Conservation (phyloP, 2,113 vertebrate genomes). For the Lynx canadensis region DNA sequence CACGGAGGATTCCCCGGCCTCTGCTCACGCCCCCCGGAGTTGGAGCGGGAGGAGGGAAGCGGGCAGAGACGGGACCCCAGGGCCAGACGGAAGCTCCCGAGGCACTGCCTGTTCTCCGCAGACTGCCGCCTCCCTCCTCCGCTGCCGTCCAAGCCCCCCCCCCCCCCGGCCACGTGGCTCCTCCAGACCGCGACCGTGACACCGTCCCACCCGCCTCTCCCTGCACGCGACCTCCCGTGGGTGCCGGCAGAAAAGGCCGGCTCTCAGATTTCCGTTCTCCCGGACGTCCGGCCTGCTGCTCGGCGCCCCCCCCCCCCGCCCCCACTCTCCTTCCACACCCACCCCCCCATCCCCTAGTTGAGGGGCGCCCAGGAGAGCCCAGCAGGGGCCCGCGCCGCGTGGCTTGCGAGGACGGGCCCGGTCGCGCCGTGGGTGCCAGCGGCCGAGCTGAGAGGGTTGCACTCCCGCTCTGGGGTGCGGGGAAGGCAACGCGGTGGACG, state of each 20-base stretch:
- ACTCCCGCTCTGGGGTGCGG: rapidly evolving
- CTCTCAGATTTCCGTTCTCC: too few relatives aligned
- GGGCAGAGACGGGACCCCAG: rapidly evolving
- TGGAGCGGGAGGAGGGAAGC: too few relatives aligned
- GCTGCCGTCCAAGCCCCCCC: rapidly evolving
- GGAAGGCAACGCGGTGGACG: rapidly evolving
- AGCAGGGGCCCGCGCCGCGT: rapidly evolving
- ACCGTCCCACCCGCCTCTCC: not conserved
- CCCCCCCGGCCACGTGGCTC: not conserved
- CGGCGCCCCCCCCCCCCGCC: rapidly evolving
- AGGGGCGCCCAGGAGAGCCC: not conserved
- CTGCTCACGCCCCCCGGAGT: rapidly evolving
- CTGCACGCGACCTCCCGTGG: not conserved
- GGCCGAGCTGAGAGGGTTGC: rapidly evolving
- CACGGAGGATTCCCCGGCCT: not conserved
- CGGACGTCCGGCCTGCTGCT: not conserved
- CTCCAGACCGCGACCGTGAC: not conserved
- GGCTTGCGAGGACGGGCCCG: rapidly evolving
- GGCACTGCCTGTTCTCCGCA: too few relatives aligned
- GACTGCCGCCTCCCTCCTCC: rapidly evolving
- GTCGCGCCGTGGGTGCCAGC: rapidly evolving
- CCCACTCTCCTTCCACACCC: too few relatives aligned
- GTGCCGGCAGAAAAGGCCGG: not conserved
- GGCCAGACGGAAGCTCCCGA: not conserved
- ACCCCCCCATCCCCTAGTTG: not conserved